Evolutionary conservation across 2,797 vertebrate species (phyloP).

Genomic region (Heterohyrax brucei): DNA sequence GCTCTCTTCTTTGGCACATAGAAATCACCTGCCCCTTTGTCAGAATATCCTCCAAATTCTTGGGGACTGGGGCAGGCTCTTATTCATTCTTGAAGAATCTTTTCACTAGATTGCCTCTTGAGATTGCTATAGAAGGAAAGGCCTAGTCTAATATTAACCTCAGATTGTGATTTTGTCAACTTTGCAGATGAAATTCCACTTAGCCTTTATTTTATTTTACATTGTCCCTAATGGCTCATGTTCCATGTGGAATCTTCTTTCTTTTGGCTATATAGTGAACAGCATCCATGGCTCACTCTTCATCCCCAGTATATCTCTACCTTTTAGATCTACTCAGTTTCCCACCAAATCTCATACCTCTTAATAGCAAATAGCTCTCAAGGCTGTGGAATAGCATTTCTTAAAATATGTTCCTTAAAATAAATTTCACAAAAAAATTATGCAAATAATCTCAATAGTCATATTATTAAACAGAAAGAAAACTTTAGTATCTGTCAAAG

Average conservation of each 20-base stretch:
- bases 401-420: not conserved
- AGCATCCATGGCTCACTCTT: not conserved
- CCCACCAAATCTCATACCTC: not conserved
- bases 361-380: not conserved
- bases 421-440: not conserved
- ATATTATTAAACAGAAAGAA: too few relatives aligned
- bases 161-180: not conserved
- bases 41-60: not conserved
- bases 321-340: not conserved
- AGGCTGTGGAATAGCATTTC: not conserved
- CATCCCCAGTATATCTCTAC: not conserved
- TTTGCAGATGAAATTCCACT: not conserved
- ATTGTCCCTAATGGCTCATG: not conserved
- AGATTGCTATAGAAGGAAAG: not conserved
- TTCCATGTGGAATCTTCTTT: not conserved
- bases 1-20: not conserved
- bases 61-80: not conserved
- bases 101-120: not conserved
- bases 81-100: not conserved
- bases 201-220: constrained; percentile 3
- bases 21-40: not conserved
- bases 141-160: not conserved
- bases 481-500: not conserved
- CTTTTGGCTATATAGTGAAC: not conserved
- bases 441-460: not conserved